Conservation (phyloP, 2,113 vertebrate species). For the Equus quagga region DNA sequence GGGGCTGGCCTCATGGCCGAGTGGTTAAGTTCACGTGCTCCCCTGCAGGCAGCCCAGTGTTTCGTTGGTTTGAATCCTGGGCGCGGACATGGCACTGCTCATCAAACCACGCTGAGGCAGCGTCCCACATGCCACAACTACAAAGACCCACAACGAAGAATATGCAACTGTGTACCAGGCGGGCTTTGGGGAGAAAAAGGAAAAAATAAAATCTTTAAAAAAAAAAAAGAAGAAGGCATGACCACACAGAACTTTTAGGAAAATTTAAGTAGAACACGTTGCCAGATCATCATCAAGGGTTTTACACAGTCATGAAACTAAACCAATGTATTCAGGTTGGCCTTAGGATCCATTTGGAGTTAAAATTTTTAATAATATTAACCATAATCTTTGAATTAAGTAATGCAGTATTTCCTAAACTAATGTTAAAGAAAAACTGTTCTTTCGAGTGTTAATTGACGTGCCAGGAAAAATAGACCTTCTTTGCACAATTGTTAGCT, state of each 20-base stretch:
- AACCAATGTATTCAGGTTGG: background rate
- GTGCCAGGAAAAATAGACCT: slow-evolving; percentile 19
- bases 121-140: too few species aligned
- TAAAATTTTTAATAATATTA: background rate
- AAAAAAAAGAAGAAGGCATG: too few species aligned
- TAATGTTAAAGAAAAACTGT: background rate
- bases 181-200: too few species aligned
- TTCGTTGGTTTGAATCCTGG: too few species aligned
- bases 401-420: background rate
- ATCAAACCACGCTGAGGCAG: too few species aligned
- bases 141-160: too few species aligned
- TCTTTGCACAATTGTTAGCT: background rate
- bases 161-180: too few species aligned
- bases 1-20: too few species aligned
- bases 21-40: too few species aligned
- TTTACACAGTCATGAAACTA: background rate
- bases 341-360: background rate
- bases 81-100: too few species aligned
- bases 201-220: too few species aligned
- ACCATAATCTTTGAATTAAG: background rate
- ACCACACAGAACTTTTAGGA: background rate
- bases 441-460: background rate
- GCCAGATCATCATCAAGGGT: background rate
- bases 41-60: too few species aligned
- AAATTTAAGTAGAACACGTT: background rate